phyloP scores from a whole-genome alignment of 2,888 invertebrate genomes.

The Epiblema foenella region DNA sequence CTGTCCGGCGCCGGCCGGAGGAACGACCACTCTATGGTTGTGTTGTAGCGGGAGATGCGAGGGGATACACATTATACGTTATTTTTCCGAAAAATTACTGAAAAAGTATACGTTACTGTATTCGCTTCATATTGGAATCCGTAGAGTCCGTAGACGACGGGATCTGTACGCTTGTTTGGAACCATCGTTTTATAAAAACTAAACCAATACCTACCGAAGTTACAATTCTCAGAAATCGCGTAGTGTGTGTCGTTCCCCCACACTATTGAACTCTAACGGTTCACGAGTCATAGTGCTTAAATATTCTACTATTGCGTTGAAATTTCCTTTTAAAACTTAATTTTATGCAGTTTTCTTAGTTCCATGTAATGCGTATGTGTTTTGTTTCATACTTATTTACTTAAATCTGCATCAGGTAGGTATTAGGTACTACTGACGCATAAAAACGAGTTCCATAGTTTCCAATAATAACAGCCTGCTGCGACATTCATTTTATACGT shows the following conservation, averaged over 20 bases:
- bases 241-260: conserved; percentile 56
- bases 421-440: no score
- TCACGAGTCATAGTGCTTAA: conserved; percentile 31
- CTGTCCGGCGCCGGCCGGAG: conserved; percentile 69
- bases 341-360: neutral
- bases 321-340: neutral
- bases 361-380: neutral
- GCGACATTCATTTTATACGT: no score
- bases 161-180: no score
- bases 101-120: no score
- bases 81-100: neutral
- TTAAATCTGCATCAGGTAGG: no score
- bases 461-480: no score
- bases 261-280: conserved; percentile 66
- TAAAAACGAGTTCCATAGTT: no score
- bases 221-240: conserved; percentile 42
- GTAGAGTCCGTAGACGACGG: no score
- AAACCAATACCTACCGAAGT: no score
- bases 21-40: conserved; percentile 73
- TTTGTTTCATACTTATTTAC: no score
- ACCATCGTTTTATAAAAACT: no score
- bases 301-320: conserved; percentile 8
- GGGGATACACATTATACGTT: conserved; percentile 25
- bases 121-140: no score
- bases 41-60: conserved; percentile 36